Percentiles rank a stretch among this genome's conserved stretches.
Evolutionary conservation across 64 coral and sea anemone species (phyloP).

Genomic region (Trachythela sp.): DNA sequence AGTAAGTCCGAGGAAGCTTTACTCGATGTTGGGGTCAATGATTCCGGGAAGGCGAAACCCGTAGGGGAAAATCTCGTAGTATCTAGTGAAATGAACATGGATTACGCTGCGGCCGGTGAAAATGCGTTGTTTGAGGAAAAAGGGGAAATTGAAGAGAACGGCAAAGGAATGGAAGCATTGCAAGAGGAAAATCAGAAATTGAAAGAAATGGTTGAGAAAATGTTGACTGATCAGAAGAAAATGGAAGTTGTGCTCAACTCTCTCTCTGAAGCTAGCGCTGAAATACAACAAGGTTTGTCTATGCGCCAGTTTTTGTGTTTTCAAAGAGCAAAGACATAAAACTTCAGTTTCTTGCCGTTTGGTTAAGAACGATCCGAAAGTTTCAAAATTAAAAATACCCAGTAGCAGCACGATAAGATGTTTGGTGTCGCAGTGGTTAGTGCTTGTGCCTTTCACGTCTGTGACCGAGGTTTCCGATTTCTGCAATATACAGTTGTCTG

Average conservation of each 20-base stretch:
- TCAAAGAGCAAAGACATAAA: too few species aligned
- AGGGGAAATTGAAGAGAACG: background rate
- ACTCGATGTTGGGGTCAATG: background rate
- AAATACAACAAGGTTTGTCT: background rate
- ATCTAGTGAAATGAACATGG: background rate
- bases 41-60: background rate
- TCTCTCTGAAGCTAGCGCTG: background rate
- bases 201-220: slow-evolving; percentile 25
- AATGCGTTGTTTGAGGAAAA: background rate
- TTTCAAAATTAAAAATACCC: too few species aligned
- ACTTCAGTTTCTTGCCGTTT: too few species aligned
- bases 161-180: background rate
- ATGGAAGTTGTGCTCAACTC: background rate
- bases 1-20: slow-evolving; percentile 18
- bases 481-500: too few species aligned
- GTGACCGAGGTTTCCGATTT: too few species aligned
- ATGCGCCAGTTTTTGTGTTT: too few species aligned
- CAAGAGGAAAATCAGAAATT: background rate
- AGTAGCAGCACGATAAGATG: too few species aligned
- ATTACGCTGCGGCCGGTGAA: background rate
- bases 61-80: background rate
- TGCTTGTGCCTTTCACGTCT: too few species aligned
- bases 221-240: background rate
- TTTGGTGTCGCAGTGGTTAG: too few species aligned
- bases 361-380: too few species aligned